Evolutionary conservation across 2,113 vertebrate species (phyloP), one percentile per base, ranked within the genome.

Genomic region (Upupa epops): DNA sequence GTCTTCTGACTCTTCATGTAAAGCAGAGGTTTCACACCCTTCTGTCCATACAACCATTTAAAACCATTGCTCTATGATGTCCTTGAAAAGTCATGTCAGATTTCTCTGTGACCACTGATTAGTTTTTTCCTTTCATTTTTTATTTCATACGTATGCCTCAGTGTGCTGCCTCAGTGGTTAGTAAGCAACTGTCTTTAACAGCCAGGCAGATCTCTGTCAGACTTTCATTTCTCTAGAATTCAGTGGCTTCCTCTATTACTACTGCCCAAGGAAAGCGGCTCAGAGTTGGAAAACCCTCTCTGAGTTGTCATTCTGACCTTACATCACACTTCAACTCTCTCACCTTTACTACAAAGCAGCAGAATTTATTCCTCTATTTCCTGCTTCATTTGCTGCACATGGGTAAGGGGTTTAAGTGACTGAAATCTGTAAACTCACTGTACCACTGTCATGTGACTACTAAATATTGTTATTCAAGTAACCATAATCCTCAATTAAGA

Each of bases 1-100:
- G 95, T 90, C 86, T 94, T 92, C 80, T 95, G 88, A 76, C 48
- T 78, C 80, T 92, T 87, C 83, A 97, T 96, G 96, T 93, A 97
- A 97, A 97, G 75, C 90, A 96, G 97, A 97, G 97, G 97, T 97
- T 98, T 97, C 96, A 96, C 97, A 96, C 96, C 81, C 79, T 73
- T 92, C 46, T 69, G n/a, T 88, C 95, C 83, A 86, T 86, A 31
- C 80, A 87, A 72, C 79, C 85, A 75, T 79, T 80, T 86, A 95
- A n/a, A 90, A 70, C 74, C 79, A 61, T 71, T 87, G 89, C 87
- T 72, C 58, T 0, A 76, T 87, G 52, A 84, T 89, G 82, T 46
- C 81, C 90, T 94, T 96, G 80, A 83, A 88, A 91, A 96, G 75
- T 90, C 93, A 91, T 89, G 54, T 86, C 83, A 95, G 34, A 94